phyloP scores from a whole-genome alignment of 2,888 invertebrate species.

The Eupithecia dodoneata region DNA sequence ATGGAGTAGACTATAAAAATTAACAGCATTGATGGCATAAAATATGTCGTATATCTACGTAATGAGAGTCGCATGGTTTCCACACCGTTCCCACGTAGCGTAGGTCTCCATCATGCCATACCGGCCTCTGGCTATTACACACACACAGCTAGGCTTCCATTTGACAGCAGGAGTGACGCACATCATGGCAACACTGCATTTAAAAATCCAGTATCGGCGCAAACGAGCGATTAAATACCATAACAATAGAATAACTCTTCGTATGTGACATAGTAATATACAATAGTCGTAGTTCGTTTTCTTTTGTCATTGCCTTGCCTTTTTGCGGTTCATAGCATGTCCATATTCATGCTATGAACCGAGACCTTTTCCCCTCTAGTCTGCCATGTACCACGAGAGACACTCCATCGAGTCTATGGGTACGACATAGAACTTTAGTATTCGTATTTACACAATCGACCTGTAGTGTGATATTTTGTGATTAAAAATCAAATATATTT shows the following conservation, averaged over 20 bases:
- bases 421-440: no score
- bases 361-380: no score
- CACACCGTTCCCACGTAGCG: neutral
- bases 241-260: neutral
- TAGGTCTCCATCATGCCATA: neutral
- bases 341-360: no score
- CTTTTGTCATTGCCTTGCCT: neutral
- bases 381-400: no score
- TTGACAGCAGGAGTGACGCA: neutral
- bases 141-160: neutral
- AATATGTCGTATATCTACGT: neutral
- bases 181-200: constrained; percentile 1
- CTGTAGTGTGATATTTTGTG: no score
- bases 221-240: neutral
- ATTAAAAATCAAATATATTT: no score
- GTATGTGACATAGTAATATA: neutral
- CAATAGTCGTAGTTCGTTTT: neutral
- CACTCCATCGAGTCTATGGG: no score
- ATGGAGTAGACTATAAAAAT: neutral
- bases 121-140: neutral
- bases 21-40: neutral
- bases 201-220: neutral
- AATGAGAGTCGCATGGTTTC: neutral
- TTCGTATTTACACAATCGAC: no score
- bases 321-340: neutral